Conservation (phyloP, 2,113 vertebrate genomes). For the Cettia cetti region DNA sequence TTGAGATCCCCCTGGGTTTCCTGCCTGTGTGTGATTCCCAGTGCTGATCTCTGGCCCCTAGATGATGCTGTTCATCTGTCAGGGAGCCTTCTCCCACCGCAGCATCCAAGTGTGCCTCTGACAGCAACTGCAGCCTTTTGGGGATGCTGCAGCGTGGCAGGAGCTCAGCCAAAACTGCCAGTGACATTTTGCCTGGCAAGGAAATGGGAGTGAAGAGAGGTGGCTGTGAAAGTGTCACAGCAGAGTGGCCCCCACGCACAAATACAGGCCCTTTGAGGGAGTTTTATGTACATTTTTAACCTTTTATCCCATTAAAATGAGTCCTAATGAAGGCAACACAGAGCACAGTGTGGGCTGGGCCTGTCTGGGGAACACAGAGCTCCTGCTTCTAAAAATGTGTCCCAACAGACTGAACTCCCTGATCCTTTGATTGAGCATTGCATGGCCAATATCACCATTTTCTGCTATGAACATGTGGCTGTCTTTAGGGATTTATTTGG, state of each 20-base stretch:
- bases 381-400: slow-evolving; percentile 39
- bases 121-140: not conserved
- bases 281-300: slow-evolving; percentile 23
- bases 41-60: not conserved
- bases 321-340: slow-evolving; percentile 31
- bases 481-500: not conserved
- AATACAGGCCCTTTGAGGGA: not conserved
- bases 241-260: not conserved
- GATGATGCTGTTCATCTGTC: slow-evolving; percentile 12
- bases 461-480: not conserved
- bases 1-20: accelerated
- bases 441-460: not conserved
- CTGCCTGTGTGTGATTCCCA: not conserved
- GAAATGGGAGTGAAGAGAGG: not conserved
- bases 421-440: not conserved
- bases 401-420: slow-evolving; percentile 22
- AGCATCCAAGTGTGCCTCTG: not conserved
- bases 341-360: not conserved
- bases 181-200: not conserved
- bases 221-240: not conserved
- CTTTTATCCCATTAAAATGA: slow-evolving; percentile 1
- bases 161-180: not conserved
- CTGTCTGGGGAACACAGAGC: not conserved
- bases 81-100: not conserved
- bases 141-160: not conserved